phyloP scores from a whole-genome alignment of 2,888 invertebrate genomes.

The Julus scandinavius region DNA sequence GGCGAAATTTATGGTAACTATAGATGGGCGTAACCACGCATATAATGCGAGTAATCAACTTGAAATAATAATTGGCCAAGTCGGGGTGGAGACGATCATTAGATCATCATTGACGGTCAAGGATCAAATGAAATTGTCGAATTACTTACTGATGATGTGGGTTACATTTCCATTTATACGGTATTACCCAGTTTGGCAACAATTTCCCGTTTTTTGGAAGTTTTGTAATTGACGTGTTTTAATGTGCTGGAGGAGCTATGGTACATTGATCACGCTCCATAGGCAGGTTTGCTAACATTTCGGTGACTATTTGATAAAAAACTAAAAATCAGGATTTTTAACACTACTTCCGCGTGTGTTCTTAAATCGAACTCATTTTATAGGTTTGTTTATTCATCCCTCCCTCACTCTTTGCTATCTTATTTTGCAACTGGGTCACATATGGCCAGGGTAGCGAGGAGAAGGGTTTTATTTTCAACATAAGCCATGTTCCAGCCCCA shows the following conservation, averaged over 20 bases:
- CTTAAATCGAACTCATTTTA: neutral
- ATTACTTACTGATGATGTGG: neutral
- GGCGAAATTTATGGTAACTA: neutral
- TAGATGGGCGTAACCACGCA: neutral
- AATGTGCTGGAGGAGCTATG: neutral
- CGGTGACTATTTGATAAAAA: neutral
- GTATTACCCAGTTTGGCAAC: neutral
- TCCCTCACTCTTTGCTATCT: neutral
- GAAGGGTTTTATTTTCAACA: conserved; percentile 14
- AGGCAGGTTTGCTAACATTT: neutral
- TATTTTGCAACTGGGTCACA: neutral
- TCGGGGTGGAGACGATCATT: neutral
- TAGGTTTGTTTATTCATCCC: neutral
- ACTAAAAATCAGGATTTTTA: neutral
- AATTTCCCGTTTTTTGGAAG: neutral
- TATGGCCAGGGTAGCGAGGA: neutral
- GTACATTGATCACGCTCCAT: neutral
- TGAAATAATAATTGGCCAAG: neutral
- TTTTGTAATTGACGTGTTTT: neutral
- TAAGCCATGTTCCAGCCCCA: neutral
- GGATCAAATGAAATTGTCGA: neutral
- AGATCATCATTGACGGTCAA: neutral
- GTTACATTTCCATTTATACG: neutral
- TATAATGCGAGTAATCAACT: neutral
- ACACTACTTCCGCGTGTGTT: conserved; percentile 28